Evolutionary conservation across 2,797 vertebrate genomes (phyloP).

Genomic region (Rhynchotus rufescens): DNA sequence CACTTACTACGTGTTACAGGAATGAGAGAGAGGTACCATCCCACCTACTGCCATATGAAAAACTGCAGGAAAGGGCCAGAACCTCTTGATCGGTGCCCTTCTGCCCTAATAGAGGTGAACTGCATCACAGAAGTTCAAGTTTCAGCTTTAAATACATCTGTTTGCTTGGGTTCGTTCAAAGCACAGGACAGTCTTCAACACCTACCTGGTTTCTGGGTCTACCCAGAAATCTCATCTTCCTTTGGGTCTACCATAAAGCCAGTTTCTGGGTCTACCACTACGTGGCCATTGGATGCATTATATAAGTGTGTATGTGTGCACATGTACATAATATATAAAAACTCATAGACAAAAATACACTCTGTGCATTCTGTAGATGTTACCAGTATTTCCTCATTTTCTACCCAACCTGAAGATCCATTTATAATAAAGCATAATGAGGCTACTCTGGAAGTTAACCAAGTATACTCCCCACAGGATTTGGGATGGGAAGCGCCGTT

Average conservation of each 20-base stretch:
- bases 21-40: no score
- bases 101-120: background rate
- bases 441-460: background rate
- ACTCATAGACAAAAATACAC: no score
- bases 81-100: background rate
- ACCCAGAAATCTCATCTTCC: no score
- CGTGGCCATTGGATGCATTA: background rate
- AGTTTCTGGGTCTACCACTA: background rate
- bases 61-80: background rate
- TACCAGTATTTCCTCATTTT: background rate
- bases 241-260: no score
- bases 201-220: background rate
- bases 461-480: background rate
- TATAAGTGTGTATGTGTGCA: background rate
- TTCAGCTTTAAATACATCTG: background rate
- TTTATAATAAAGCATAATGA: background rate
- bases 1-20: fast-evolving
- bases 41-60: background rate
- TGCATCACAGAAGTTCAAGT: background rate
- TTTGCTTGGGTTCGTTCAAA: background rate
- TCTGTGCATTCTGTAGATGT: no score
- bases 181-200: background rate
- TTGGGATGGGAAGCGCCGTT: background rate
- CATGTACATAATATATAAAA: no score
- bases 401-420: background rate